Conservation (phyloP, 23 tunicate genomes). For the Styela plicata region DNA sequence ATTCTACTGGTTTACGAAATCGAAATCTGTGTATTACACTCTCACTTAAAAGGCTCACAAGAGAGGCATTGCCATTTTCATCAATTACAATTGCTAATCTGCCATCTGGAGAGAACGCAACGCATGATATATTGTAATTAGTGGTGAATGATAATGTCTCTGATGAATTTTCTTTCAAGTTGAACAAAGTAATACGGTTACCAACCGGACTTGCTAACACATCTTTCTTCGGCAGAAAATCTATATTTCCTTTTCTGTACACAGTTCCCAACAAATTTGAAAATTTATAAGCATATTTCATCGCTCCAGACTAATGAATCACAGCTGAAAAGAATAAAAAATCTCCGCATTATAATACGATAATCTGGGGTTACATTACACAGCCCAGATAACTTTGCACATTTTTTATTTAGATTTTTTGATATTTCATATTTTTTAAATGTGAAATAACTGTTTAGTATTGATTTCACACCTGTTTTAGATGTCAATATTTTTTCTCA, state of each 20-base stretch:
- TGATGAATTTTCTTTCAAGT: conserved; percentile 70
- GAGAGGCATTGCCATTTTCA: conserved; percentile 66
- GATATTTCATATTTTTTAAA: no score
- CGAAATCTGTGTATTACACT: conserved; percentile 47
- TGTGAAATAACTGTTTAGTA: no score
- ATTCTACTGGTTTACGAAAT: conserved; percentile 67
- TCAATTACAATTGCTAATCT: conserved; percentile 53
- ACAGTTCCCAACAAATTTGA: conserved; percentile 80
- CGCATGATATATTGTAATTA: conserved; percentile 49
- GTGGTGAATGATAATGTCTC: conserved; percentile 72
- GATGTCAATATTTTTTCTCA: no score
- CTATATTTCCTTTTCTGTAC: conserved; percentile 67
- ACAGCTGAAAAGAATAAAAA: no score
- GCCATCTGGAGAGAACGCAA: conserved; percentile 78
- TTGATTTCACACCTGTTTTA: no score
- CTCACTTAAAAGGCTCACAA: conserved; percentile 72
- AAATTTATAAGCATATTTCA: conserved; percentile 48
- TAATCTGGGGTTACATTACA: no score
- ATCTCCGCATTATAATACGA: no score
- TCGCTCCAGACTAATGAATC: no score
- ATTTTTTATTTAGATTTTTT: no score
- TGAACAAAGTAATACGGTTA: conserved; percentile 60
- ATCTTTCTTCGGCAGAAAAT: conserved; percentile 55
- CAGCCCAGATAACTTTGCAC: no score
- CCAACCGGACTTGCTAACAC: conserved; percentile 84